Conservation (phyloP, 2,888 invertebrate species). For the Catonia carolina region DNA sequence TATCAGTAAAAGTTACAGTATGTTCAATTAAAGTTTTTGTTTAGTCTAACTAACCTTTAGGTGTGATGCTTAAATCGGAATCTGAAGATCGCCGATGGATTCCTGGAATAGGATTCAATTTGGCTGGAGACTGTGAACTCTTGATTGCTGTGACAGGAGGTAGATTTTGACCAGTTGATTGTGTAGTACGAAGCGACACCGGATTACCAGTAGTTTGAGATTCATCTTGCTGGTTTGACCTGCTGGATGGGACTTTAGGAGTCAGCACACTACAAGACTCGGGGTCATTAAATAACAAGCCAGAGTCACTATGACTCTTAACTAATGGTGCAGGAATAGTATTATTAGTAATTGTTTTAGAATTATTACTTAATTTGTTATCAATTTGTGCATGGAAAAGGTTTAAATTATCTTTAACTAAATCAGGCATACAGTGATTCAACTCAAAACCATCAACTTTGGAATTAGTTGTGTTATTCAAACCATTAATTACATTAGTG, state of each 20-base stretch:
- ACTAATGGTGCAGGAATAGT: constrained; percentile 15
- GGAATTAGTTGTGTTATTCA: too few relatives aligned
- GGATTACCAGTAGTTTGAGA: not conserved
- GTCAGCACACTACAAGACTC: constrained; percentile 17
- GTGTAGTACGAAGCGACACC: not conserved
- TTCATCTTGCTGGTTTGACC: constrained; percentile 14
- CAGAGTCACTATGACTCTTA: constrained; percentile 23
- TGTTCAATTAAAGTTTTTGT: too few relatives aligned
- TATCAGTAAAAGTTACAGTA: too few relatives aligned
- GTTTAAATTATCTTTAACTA: too few relatives aligned
- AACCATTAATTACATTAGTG: too few relatives aligned
- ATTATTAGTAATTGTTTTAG: too few relatives aligned
- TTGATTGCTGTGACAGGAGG: constrained; percentile 49
- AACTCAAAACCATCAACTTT: too few relatives aligned
- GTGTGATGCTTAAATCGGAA: constrained; percentile 86
- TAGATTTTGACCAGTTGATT: constrained; percentile 27
- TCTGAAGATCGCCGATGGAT: constrained; percentile 78
- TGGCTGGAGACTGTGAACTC: constrained; percentile 52
- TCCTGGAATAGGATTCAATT: constrained; percentile 41
- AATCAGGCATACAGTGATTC: too few relatives aligned
- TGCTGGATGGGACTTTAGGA: constrained; percentile 17
- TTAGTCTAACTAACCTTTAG: constrained; percentile 69
- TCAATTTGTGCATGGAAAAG: too few relatives aligned
- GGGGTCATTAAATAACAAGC: constrained; percentile 17
- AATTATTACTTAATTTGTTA: too few relatives aligned